Evolutionary conservation across 2,113 vertebrate species (phyloP), one percentile per base, ranked within the genome.

Genomic region (Megaleporinus macrocephalus): DNA sequence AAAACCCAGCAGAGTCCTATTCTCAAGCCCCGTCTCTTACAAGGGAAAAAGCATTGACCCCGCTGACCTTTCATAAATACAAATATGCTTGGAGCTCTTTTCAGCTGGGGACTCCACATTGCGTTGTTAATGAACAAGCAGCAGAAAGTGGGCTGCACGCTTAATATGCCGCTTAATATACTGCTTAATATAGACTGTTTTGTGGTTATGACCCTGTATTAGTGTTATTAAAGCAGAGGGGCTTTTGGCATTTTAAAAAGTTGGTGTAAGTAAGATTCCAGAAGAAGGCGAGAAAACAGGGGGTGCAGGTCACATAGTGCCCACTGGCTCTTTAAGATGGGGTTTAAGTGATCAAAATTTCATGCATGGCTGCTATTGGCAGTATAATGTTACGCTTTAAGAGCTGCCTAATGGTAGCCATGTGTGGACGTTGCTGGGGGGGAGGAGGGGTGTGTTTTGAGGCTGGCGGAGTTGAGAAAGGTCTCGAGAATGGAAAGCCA

Each of bases 311-410:
- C 87, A 88, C 87, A 86, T 83, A 88, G 87, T 90, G 62, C 76
- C 77, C 80, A 82, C 90, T 89, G 44, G 41, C 89, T 93, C 93
- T 95, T 92, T 93, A 94, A 94, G 93, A 92, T 88, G 26, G 88
- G 91, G 90, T 90, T 93, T 92, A 91, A 89, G 90, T 90, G 93
- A 94, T 94, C 92, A 92, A 90, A 79, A 91, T 93, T 89, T 92
- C 87, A 91, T 84, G 82, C 73, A 86, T 88, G 91, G 88, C 87
- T 90, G 91, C 87, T 79, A 86, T 92, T 74, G 80, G 87, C 85
- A 89, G 92, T 92, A 89, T 93, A 94, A 93, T 86, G 92, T 91
- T 87, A 89, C 94, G 72, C 83, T 88, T 87, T 90, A 90, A 89
- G 91, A 88, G 89, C 86, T 93, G 87, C 87, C 88, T 91, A 91